Evolutionary conservation across 2,113 vertebrate species (phyloP).

Genomic region (Nothocercus nigrocapillus): DNA sequence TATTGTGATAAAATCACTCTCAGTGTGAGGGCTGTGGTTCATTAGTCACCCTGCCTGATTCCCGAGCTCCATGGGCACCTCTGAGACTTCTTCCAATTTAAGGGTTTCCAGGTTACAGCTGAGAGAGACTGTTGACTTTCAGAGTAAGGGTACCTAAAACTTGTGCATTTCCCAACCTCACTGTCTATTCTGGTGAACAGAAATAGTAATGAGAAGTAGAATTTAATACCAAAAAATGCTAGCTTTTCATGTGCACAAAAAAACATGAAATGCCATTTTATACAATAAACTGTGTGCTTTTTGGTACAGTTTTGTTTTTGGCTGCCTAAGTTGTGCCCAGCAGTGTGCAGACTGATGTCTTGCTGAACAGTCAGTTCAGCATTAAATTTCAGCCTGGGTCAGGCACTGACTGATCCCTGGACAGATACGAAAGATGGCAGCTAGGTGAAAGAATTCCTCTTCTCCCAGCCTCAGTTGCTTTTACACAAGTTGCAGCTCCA

Average conservation of each 20-base stretch:
- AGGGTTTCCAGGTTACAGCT: too few species aligned
- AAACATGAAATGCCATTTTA: background rate
- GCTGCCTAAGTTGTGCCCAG: background rate
- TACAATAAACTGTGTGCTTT: background rate
- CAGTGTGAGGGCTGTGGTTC: too few species aligned
- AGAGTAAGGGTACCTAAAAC: accelerated
- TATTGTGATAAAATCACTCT: too few species aligned
- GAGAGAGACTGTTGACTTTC: background rate
- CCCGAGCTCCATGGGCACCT: too few species aligned
- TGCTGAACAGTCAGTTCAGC: background rate
- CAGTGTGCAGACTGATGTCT: background rate
- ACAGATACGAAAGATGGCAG: background rate
- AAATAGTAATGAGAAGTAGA: background rate
- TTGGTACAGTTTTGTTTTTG: accelerated
- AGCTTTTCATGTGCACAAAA: accelerated
- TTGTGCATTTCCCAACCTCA: too few species aligned
- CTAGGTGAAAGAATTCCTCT: accelerated
- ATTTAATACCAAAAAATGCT: background rate
- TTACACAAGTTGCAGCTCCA: accelerated
- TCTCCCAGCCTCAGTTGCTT: accelerated
- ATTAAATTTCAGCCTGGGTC: background rate
- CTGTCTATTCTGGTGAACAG: background rate
- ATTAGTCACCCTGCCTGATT: too few species aligned
- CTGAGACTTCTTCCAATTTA: too few species aligned
- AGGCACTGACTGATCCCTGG: background rate